These are phyloP conservation scores for Mobula birostris DNA, from an alignment of 2,113 vertebrate genomes.

Conservation along the genomic window DNA sequence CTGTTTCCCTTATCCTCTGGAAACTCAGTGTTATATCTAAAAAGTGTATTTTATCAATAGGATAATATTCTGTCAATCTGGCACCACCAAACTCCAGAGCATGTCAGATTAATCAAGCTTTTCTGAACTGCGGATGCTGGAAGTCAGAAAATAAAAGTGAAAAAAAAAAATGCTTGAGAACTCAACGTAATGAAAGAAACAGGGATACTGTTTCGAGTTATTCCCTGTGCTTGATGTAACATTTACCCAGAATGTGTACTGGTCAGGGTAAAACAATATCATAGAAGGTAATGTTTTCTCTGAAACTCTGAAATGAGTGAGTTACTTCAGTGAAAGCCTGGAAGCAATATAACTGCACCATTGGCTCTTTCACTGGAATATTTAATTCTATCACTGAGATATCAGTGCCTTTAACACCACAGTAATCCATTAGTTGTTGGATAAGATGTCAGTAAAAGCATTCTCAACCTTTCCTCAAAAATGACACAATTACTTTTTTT, in stretches of 20 bases:
- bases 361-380: neutral
- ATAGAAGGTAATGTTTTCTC: neutral
- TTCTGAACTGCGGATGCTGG: no score
- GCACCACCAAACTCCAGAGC: no score
- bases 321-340: neutral
- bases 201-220: neutral
- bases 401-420: neutral
- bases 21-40: no score
- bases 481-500: neutral
- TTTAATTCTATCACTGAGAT: neutral
- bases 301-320: neutral
- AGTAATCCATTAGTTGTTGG: neutral
- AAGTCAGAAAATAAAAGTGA: no score
- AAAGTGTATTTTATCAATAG: no score
- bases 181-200: no score
- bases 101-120: no score
- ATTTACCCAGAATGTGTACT: neutral
- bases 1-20: no score
- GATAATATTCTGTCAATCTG: no score
- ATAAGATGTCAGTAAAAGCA: neutral
- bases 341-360: neutral
- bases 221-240: neutral
- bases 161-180: no score
- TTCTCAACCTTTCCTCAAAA: neutral
- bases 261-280: neutral